Evolutionary conservation across 1,140 invertebrate species (phyloP).

Genomic region (Euglossa dilemma): DNA sequence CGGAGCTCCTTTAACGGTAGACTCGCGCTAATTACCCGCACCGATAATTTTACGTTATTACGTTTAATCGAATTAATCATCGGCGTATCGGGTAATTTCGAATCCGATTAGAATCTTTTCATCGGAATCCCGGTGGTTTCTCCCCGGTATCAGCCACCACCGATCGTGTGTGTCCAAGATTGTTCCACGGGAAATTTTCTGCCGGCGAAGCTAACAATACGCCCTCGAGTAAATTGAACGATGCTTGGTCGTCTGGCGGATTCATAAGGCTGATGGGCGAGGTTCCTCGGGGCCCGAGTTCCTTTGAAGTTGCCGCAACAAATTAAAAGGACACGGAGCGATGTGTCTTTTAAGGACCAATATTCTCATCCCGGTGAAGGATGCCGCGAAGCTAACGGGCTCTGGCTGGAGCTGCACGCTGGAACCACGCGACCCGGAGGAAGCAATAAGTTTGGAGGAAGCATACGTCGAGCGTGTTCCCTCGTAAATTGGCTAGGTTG

Average conservation of each 20-base stretch:
- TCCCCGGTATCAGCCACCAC: too few relatives aligned
- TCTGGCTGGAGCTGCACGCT: background rate
- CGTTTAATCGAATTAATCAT: background rate
- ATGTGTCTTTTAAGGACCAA: constrained; percentile 15
- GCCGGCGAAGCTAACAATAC: background rate
- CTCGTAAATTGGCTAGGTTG: background rate
- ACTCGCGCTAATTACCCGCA: background rate
- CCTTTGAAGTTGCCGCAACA: constrained; percentile 11
- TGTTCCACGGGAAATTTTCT: background rate
- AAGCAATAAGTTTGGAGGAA: constrained; percentile 14
- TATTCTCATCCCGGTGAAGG: background rate
- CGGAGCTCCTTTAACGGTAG: background rate
- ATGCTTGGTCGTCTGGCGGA: background rate
- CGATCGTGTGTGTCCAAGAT: too few relatives aligned
- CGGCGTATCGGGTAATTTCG: background rate
- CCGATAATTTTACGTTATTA: background rate
- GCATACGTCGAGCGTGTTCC: constrained; percentile 13
- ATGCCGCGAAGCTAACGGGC: background rate
- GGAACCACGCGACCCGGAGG: background rate
- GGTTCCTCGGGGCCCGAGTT: background rate
- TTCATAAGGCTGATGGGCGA: background rate
- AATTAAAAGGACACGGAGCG: constrained; percentile 13
- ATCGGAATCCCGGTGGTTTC: too few relatives aligned
- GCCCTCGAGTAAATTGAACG: constrained; percentile 10
- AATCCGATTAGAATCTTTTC: background rate